These are phyloP conservation scores for Anguilla rostrata DNA, from an alignment of 2,113 vertebrate genomes.

Conservation along the genomic window DNA sequence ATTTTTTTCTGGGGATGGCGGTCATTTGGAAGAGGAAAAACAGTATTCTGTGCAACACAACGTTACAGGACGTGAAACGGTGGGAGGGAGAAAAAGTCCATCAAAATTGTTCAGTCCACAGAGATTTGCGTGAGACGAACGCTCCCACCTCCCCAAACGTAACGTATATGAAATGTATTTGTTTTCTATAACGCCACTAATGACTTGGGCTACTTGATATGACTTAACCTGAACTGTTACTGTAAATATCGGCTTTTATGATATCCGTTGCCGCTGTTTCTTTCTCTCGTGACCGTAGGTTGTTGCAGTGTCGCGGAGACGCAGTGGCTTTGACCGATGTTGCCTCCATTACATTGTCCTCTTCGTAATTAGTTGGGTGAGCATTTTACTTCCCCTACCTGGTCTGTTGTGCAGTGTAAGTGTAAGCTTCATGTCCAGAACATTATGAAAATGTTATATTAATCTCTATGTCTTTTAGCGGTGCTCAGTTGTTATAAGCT, in stretches of 20 bases:
- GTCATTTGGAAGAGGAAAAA: neutral
- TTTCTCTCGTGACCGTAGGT: conserved; percentile 9
- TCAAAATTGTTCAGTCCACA: neutral
- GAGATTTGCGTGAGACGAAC: neutral
- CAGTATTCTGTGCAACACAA: neutral
- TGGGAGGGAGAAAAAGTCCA: conserved; percentile 20
- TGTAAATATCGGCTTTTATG: neutral
- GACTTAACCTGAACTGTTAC: neutral
- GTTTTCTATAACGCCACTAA: neutral
- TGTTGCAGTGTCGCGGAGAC: conserved; percentile 2
- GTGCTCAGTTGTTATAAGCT: conserved; percentile 66
- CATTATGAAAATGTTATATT: conserved; percentile 67
- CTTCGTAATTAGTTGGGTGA: conserved; percentile 15
- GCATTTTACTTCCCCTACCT: conserved; percentile 48
- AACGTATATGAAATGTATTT: neutral
- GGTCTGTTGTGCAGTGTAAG: conserved; percentile 39
- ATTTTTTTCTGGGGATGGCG: neutral
- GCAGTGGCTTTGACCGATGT: neutral
- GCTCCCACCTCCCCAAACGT: neutral
- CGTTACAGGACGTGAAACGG: conserved; percentile 1
- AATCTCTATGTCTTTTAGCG: conserved; percentile 66
- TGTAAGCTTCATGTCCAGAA: conserved; percentile 51
- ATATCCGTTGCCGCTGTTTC: conserved; percentile 12
- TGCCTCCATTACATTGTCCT: conserved; percentile 18
- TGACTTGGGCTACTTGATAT: neutral